Conservation (phyloP, 2,797 vertebrate genomes). For the Tokudaia muenninki region DNA sequence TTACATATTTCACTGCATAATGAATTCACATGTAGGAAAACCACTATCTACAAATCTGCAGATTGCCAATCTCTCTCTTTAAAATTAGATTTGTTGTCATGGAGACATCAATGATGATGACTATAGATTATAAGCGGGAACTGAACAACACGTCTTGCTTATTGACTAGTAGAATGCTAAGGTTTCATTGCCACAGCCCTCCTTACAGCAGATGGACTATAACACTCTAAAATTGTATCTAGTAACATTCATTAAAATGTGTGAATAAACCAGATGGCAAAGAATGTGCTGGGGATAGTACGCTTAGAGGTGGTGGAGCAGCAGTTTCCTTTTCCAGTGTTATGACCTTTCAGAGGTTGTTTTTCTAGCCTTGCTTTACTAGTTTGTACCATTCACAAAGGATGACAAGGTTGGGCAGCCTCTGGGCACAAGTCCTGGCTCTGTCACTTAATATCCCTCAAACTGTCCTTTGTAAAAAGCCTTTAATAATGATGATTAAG, state of each 20-base stretch:
- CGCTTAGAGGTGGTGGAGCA: slow-evolving; percentile 45
- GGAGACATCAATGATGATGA: slow-evolving; percentile 56
- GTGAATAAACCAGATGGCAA: slow-evolving; percentile 78
- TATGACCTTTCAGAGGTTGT: slow-evolving; percentile 58
- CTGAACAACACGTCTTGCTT: slow-evolving; percentile 60
- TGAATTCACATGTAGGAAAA: slow-evolving; percentile 48
- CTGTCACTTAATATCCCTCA: background rate
- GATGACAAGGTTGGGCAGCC: background rate
- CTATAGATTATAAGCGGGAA: slow-evolving; percentile 56
- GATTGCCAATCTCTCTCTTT: slow-evolving; percentile 14
- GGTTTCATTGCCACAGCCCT: slow-evolving; percentile 57
- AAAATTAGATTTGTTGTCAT: slow-evolving; percentile 59
- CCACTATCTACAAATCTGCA: background rate
- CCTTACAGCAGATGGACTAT: slow-evolving; percentile 72
- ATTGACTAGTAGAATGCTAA: slow-evolving; percentile 55
- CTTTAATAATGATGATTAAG: background rate
- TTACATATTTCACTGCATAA: background rate
- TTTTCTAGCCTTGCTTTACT: background rate
- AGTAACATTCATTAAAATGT: slow-evolving; percentile 78
- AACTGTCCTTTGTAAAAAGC: background rate
- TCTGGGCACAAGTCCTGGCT: background rate
- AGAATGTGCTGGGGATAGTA: slow-evolving; percentile 63
- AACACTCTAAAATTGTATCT: slow-evolving; percentile 71
- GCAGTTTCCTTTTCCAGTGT: slow-evolving; percentile 70
- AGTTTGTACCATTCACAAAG: background rate